Base-by-base conservation (phyloP, 2,797 vertebrate genomes). In the Hylomyscus alleni region DNA sequence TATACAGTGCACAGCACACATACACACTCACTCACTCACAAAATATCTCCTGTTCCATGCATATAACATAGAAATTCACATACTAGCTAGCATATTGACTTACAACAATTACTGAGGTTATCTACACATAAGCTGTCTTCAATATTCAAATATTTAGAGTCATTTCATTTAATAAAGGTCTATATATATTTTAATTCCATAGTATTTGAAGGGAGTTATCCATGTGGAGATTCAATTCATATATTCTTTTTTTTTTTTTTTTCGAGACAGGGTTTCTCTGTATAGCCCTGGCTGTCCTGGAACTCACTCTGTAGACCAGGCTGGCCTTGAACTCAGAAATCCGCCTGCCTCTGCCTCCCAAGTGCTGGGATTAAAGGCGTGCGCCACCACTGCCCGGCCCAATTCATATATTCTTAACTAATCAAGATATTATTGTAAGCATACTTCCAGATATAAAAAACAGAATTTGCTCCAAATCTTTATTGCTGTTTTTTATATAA, bases 381-480 rank as follows among this genome's bases (percentile, higher is more conserved):
- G n/a, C n/a, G n/a, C n/a, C n/a, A n/a, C n/a, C n/a, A n/a, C n/a
- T n/a, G n/a, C n/a, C n/a, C n/a, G n/a, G n/a, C n/a, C n/a, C 3
- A 73, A 62, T 89, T 77, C 44, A 94, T 50, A 94, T 67, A 82
- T 15, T 82, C 14, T 81, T 95, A 86, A 17, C 24, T 94, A 73
- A 84, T 80, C 10, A 89, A 93, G 93, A 81, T 73, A 0, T 31
- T 87, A 40, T 24, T 67, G 75, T 83, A 80, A 90, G 75, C 92
- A 77, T 85, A 58, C 52, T 73, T 72, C 11, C 40, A 92, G 65
- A 44, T 67, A 78, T 62, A 8, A 52, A 95, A 47, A 11, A 11
- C 5, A 44, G 19, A 93, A 22, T 56, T 90, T 26, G 67, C 31
- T 72, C 56, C 56, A 73, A 75, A 1, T 24, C 44, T 72, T 85